These are phyloP conservation scores for Catamblyrhynchus diadema DNA, from an alignment of 2,797 vertebrate species.

Conservation along the genomic window DNA sequence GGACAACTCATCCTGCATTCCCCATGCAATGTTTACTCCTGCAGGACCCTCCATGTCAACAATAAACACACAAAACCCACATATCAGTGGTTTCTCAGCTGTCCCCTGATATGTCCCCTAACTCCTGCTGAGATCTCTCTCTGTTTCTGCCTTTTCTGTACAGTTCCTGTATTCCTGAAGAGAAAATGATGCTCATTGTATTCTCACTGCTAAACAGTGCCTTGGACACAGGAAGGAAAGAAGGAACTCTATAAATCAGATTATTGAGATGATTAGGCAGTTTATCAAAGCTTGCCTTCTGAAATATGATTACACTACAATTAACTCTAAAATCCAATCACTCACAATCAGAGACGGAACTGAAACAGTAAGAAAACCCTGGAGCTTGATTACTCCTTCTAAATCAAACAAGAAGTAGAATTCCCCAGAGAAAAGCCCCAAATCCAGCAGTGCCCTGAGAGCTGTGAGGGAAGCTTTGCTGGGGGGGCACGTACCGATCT, in stretches of 20 bases:
- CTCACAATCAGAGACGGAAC: not conserved
- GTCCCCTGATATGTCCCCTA: rapidly evolving
- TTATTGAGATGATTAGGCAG: not conserved
- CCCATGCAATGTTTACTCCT: not conserved
- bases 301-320: not conserved
- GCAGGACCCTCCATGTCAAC: not conserved
- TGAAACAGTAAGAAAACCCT: not conserved
- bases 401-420: not conserved
- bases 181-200: not conserved
- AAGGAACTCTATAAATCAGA: not conserved
- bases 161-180: not conserved
- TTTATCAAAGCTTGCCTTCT: not conserved
- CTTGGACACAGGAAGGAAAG: not conserved
- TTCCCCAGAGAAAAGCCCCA: not conserved
- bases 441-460: not conserved
- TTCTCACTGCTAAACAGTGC: not conserved
- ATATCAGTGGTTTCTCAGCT: not conserved
- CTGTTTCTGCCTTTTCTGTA: not conserved
- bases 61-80: not conserved
- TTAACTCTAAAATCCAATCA: not conserved
- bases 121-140: not conserved
- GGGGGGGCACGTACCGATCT: slow-evolving; percentile 86
- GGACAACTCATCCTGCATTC: not conserved
- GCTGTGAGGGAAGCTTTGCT: not conserved
- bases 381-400: not conserved